These are phyloP conservation scores for Neocrepidodera transversa DNA, from an alignment of 2,888 invertebrate species.

Conservation along the genomic window DNA sequence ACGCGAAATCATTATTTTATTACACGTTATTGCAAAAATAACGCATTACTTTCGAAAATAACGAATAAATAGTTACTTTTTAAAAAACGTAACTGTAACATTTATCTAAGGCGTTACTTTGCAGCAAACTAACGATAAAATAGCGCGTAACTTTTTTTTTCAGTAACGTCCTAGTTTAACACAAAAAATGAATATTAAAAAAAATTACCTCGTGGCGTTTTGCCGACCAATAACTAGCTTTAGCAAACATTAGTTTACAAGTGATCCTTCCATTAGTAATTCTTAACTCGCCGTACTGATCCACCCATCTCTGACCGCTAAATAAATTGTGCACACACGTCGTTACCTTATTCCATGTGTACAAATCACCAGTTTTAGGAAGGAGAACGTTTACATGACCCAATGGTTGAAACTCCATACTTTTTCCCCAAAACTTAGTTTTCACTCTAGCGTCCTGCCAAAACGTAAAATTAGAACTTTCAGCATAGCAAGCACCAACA, in stretches of 20 bases:
- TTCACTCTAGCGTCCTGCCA: conserved; percentile 86
- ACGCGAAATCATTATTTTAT: no score
- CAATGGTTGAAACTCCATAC: conserved; percentile 86
- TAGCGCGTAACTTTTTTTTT: no score
- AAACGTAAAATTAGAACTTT: conserved; percentile 77
- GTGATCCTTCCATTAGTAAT: conserved; percentile 71
- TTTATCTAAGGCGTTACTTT: no score
- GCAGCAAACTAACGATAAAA: no score
- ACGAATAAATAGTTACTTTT: no score
- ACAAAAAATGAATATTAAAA: no score
- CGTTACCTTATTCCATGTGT: conserved; percentile 82
- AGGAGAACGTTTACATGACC: conserved; percentile 72
- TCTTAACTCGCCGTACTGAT: conserved; percentile 84
- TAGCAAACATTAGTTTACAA: conserved; percentile 81
- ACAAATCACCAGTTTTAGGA: conserved; percentile 71
- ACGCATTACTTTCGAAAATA: no score
- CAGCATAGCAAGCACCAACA: conserved; percentile 81
- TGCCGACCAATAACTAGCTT: conserved; percentile 81
- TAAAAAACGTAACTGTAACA: no score
- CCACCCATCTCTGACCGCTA: conserved; percentile 84
- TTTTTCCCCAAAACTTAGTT: conserved; percentile 91
- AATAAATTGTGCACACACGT: conserved; percentile 87
- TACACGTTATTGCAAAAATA: no score
- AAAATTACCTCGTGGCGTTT: conserved; percentile 74
- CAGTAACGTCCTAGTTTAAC: no score